A percentile compares a stretch with the other conserved stretches of the same genome.
These are phyloP conservation scores for Chinchilla lanigera DNA, from an alignment of 2,113 vertebrate species.

Conservation along the genomic window DNA sequence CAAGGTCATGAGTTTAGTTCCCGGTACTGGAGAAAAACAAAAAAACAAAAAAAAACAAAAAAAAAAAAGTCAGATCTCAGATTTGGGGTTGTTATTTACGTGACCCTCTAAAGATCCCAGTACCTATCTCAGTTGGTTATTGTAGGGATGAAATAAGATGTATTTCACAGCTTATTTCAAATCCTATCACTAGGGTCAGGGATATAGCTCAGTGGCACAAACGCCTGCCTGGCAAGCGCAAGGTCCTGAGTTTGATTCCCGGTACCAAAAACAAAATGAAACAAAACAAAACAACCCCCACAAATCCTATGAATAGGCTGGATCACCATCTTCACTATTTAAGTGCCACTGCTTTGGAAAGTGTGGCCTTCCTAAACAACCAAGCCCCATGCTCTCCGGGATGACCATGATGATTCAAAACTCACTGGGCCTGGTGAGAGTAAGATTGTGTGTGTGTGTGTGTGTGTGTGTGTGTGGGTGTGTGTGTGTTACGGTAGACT, in stretches of 20 bases:
- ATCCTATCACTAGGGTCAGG: no score
- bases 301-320: background rate
- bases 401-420: background rate
- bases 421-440: background rate
- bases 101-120: background rate
- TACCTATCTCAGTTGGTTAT: background rate
- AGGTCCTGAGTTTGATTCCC: no score
- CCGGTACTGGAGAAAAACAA: no score
- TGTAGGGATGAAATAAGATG: background rate
- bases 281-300: no score
- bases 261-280: no score
- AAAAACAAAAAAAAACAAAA: no score
- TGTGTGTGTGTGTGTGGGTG: background rate
- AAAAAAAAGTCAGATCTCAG: background rate
- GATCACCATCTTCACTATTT: background rate
- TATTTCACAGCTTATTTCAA: background rate
- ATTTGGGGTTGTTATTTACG: background rate
- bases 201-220: no score
- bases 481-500: background rate
- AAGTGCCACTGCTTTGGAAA: background rate
- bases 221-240: no score
- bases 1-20: no score
- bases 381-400: background rate
- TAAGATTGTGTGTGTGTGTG: background rate
- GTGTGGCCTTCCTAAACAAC: background rate